phyloP scores from a whole-genome alignment of 2,113 vertebrate species.

The Notiomystis cincta region DNA sequence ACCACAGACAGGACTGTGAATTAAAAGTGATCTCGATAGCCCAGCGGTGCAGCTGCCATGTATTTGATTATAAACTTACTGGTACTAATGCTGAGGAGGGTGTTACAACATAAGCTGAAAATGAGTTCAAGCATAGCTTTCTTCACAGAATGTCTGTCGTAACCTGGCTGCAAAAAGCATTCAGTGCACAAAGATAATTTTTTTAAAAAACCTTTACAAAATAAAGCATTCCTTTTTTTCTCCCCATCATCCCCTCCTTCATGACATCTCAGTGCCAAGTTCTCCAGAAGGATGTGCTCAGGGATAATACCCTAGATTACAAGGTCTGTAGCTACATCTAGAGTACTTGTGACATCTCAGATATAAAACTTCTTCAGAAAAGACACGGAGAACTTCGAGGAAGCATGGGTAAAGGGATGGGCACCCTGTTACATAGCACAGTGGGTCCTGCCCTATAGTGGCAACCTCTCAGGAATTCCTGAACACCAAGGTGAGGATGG shows the following conservation, averaged over 20 bases:
- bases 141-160: not conserved
- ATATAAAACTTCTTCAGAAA: not conserved
- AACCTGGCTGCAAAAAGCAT: not conserved
- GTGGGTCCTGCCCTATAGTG: not conserved
- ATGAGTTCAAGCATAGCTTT: not conserved
- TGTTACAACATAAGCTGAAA: slow-evolving; percentile 7
- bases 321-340: not conserved
- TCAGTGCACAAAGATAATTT: not conserved
- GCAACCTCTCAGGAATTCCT: not conserved
- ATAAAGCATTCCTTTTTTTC: not conserved
- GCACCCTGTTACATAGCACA: rapidly evolving
- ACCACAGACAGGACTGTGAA: slow-evolving; percentile 15
- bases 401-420: not conserved
- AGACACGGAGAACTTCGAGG: not conserved
- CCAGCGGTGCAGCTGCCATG: not conserved
- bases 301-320: not conserved
- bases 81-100: slow-evolving; percentile 21
- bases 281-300: not conserved
- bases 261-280: not conserved
- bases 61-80: slow-evolving; percentile 55
- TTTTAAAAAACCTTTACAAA: not conserved
- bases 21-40: slow-evolving; percentile 40
- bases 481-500: not conserved
- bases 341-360: not conserved
- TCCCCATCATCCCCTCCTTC: not conserved